A percentile compares a stretch with the other conserved stretches of the same genome.
Evolutionary conservation across 2,113 vertebrate genomes (phyloP).

Genomic region (Cyrtonyx montezumae): DNA sequence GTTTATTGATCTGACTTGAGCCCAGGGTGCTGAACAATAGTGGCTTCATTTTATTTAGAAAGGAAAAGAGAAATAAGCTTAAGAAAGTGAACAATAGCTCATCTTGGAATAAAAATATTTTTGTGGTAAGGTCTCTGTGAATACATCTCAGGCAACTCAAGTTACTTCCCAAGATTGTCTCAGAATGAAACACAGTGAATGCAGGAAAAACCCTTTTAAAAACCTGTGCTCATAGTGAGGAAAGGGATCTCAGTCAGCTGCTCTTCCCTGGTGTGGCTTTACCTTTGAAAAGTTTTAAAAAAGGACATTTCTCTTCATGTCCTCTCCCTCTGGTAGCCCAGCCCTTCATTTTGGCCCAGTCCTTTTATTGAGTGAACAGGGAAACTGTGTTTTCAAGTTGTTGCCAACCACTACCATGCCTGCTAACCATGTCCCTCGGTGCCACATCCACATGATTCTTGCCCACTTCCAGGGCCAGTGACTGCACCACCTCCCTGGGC

Average conservation of each 20-base stretch:
- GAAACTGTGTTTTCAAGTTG: neutral
- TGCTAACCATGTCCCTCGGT: too few species aligned
- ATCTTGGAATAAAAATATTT: neutral
- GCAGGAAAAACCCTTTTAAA: constrained; percentile 5
- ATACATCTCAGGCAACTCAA: neutral
- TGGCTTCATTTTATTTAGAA: constrained; percentile 16
- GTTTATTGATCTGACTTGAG: constrained; percentile 38
- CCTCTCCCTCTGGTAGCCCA: neutral
- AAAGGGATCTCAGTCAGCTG: neutral
- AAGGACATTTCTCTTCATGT: neutral
- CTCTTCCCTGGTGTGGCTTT: neutral
- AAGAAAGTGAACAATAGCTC: neutral
- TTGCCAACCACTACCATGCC: neutral
- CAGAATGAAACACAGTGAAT: neutral
- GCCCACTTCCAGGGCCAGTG: too few species aligned
- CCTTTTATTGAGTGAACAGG: neutral
- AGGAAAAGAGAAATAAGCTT: constrained; percentile 20
- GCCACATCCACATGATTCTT: too few species aligned
- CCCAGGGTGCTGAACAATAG: neutral
- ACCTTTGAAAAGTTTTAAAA: constrained; percentile 15
- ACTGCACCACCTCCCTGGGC: too few species aligned
- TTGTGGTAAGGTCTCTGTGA: neutral
- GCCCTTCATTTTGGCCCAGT: neutral
- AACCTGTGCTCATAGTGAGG: neutral
- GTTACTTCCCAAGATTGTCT: neutral